phyloP scores from a whole-genome alignment of 2,888 invertebrate species.

The Ptilodon capucinus region DNA sequence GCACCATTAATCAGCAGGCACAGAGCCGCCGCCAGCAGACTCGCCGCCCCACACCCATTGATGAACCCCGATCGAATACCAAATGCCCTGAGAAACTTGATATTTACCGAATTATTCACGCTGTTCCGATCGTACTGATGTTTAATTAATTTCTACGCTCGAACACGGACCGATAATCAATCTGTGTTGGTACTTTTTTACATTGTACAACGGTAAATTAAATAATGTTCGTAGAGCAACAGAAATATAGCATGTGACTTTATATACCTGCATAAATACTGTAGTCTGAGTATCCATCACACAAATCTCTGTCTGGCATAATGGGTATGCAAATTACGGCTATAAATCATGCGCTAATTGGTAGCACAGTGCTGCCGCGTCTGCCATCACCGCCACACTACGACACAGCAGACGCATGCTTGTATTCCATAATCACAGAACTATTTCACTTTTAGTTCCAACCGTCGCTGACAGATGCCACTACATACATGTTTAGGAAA shows the following conservation, averaged over 20 bases:
- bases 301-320: slow-evolving; percentile 25
- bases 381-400: slow-evolving; percentile 1
- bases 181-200: neutral
- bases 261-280: slow-evolving; percentile 23
- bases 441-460: neutral
- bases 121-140: slow-evolving; percentile 15
- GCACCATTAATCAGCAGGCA: slow-evolving; percentile 44
- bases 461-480: slow-evolving; percentile 11
- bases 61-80: slow-evolving; percentile 37
- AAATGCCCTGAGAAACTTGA: slow-evolving; percentile 35
- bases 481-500: neutral
- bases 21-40: slow-evolving; percentile 20
- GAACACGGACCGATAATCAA: slow-evolving; percentile 1
- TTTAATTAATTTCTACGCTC: slow-evolving; percentile 32
- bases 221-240: neutral
- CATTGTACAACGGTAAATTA: neutral
- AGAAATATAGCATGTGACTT: slow-evolving; percentile 13
- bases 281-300: slow-evolving; percentile 11
- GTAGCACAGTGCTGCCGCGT: slow-evolving; percentile 9
- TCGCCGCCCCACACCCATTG: slow-evolving; percentile 29
- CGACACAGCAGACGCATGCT: too few species aligned
- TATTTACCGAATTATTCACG: slow-evolving; percentile 29
- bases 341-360: slow-evolving; percentile 19
- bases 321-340: slow-evolving; percentile 20
- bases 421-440: too few species aligned